Base-by-base conservation (phyloP, 2,888 invertebrate genomes). In the Heliconius ismenius region DNA sequence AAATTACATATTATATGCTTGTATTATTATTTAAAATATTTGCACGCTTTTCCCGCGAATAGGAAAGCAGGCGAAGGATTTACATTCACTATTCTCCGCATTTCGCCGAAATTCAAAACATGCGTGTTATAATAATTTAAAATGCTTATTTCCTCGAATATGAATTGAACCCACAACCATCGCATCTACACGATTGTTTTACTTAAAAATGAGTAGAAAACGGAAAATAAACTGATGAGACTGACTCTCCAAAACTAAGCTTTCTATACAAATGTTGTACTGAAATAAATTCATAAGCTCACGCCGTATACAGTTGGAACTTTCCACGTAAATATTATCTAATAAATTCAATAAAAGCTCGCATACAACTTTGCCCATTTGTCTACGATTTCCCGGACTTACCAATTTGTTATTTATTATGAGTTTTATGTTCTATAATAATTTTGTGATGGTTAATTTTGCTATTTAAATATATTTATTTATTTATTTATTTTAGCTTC, bases 291-390 rank as follows among this genome's bases (percentile, higher is more conserved):
- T 60, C 76, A 43, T 69, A 74, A 74, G 63, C 68, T 24, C 72
- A 26, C 73, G 63, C 58, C 28, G 15, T 58, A 73, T 49, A 73
- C 62, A 26, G 54, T 63, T 54, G 68, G 49, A 77, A 77, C 67
- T 74, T 72, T 62, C 36, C 62, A 54, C 64, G 72, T 70, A 54
- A 78, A 72, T 74, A 43, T 67, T 67, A 62, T 39, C 26, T 74
- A 74, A 76, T 76, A 78, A 76, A 78, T 76, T 78, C 76, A 68
- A 75, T 76, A 74, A 72, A 67, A 69, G 72, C 68, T 32, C 65
- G 73, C 39, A 21, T 26, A 63, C 62, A 79, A 77, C 77, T 79
- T 73, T 69, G n/a, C 73, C 73, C 77, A 77, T 79, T 79, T 79
- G 75, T 77, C 77, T 73, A 28, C 54, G 32, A 74, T 75, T 73